Conservation (phyloP, 2,797 vertebrate genomes). For the Malurus leucopterus region DNA sequence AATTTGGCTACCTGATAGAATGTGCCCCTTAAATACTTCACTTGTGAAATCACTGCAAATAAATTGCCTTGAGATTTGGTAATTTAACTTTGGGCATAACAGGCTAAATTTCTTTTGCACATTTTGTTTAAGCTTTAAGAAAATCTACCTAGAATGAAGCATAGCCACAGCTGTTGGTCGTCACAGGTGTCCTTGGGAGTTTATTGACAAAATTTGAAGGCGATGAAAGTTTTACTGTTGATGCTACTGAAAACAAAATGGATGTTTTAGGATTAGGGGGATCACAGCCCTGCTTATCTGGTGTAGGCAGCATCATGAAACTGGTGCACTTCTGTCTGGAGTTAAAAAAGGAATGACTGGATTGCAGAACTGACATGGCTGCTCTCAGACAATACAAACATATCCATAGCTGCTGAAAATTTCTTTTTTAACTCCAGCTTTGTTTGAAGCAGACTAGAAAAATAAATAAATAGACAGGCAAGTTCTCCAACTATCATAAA, state of each 20-base stretch:
- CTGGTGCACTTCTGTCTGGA: fast-evolving
- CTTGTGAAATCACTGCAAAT: neutral
- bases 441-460: neutral
- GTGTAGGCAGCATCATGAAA: neutral
- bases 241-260: neutral
- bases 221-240: neutral
- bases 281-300: neutral
- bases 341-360: neutral
- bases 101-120: neutral
- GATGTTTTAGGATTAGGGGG: neutral
- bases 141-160: neutral
- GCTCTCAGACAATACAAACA: neutral
- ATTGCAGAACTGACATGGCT: neutral
- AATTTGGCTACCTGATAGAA: neutral
- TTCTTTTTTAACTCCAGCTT: neutral
- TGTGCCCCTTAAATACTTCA: neutral
- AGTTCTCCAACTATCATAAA: neutral
- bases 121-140: neutral
- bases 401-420: neutral
- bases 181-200: neutral
- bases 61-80: neutral
- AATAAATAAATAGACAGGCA: neutral
- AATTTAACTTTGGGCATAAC: neutral
- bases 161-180: neutral
- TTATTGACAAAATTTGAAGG: neutral